phyloP scores from a whole-genome alignment of 2,797 vertebrate genomes.

The Coluber constrictor region DNA sequence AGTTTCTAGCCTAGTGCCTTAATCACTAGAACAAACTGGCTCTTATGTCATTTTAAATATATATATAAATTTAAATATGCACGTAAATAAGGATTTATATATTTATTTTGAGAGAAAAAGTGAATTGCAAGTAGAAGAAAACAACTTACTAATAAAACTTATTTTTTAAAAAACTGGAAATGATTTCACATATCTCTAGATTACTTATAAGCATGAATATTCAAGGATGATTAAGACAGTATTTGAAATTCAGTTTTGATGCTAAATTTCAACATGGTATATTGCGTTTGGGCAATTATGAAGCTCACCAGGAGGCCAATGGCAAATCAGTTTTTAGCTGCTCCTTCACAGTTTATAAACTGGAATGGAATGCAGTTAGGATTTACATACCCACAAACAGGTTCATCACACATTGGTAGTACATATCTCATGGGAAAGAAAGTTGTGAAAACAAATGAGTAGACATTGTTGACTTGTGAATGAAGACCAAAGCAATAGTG shows the following conservation, averaged over 20 bases:
- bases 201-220: background rate
- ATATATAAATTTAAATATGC: background rate
- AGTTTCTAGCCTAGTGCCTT: background rate
- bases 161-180: background rate
- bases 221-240: background rate
- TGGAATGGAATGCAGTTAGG: background rate
- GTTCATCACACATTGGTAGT: background rate
- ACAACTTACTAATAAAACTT: background rate
- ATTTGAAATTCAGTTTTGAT: background rate
- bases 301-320: background rate
- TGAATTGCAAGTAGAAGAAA: background rate
- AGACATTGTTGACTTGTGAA: background rate
- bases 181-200: background rate
- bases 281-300: background rate
- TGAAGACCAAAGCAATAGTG: background rate
- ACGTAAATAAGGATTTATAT: background rate
- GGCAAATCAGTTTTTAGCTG: background rate
- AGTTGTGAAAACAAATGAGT: background rate
- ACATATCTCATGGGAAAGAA: background rate
- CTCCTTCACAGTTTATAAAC: background rate
- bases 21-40: no score
- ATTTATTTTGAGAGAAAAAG: background rate
- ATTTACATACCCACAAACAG: background rate
- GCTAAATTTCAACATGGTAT: background rate
- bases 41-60: background rate